These are phyloP conservation scores for Onychomys arenicola DNA, from an alignment of 2,797 vertebrate species.

Conservation along the genomic window DNA sequence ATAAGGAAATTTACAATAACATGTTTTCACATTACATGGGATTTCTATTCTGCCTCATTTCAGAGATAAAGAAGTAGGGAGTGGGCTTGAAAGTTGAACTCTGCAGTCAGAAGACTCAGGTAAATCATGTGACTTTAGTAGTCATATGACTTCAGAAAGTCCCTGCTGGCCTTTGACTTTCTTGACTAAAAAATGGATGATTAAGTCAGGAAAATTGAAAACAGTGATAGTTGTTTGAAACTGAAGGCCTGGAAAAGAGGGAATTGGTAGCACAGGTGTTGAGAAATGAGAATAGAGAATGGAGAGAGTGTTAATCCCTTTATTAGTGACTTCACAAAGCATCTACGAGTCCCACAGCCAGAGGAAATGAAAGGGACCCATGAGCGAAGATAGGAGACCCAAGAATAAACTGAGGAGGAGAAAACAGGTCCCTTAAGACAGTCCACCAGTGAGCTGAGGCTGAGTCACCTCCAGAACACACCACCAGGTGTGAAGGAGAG, in stretches of 20 bases:
- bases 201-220: background rate
- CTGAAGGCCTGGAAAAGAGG: background rate
- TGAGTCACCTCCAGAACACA: background rate
- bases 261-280: background rate
- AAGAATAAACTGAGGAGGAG: background rate
- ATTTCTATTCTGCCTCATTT: constrained; percentile 25
- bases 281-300: background rate
- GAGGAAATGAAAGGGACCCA: background rate
- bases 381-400: background rate
- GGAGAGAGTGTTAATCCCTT: background rate
- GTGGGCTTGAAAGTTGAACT: background rate
- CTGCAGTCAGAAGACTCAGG: background rate
- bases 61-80: background rate
- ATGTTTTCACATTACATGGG: constrained; percentile 4
- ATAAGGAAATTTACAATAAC: background rate
- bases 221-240: background rate
- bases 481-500: background rate
- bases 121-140: background rate
- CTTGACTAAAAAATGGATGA: background rate
- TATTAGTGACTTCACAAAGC: background rate
- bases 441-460: background rate
- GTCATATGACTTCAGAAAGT: background rate
- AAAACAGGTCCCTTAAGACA: background rate
- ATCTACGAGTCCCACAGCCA: no score
- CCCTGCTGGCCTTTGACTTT: background rate